A percentile compares a stretch with the other conserved stretches of the same genome.
These are phyloP conservation scores for Onychorhynchus coronatus DNA, from an alignment of 2,113 vertebrate species.

Conservation along the genomic window DNA sequence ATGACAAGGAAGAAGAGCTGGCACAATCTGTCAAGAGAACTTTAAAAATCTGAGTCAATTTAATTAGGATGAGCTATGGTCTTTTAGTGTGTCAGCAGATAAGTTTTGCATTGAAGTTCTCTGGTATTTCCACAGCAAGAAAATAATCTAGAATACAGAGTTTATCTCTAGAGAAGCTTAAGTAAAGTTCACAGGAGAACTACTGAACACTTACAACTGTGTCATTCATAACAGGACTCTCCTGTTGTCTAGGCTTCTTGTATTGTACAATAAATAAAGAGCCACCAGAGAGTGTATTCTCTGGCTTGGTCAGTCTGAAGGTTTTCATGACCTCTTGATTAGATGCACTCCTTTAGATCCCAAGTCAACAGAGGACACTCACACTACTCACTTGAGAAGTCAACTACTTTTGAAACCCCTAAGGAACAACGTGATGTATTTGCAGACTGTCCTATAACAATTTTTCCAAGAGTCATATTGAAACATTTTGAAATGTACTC, in stretches of 20 bases:
- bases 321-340: background rate
- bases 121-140: background rate
- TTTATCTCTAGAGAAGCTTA: background rate
- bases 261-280: background rate
- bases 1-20: background rate
- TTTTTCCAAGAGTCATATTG: background rate
- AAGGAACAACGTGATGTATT: background rate
- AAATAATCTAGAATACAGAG: background rate
- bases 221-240: background rate
- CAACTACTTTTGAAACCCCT: background rate
- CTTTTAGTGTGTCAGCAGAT: background rate
- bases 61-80: conserved; percentile 8
- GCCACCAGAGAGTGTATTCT: background rate
- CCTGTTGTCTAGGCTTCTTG: background rate
- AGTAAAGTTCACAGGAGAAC: background rate
- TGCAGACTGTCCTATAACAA: background rate
- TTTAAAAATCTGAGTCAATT: background rate
- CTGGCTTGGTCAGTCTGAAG: background rate
- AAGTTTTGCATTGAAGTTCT: background rate
- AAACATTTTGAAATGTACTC: background rate
- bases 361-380: background rate
- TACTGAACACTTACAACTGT: background rate
- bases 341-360: background rate
- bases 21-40: background rate
- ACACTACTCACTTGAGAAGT: background rate